phyloP scores from a whole-genome alignment of 1,140 invertebrate species.

The Zaprionus taronus region DNA sequence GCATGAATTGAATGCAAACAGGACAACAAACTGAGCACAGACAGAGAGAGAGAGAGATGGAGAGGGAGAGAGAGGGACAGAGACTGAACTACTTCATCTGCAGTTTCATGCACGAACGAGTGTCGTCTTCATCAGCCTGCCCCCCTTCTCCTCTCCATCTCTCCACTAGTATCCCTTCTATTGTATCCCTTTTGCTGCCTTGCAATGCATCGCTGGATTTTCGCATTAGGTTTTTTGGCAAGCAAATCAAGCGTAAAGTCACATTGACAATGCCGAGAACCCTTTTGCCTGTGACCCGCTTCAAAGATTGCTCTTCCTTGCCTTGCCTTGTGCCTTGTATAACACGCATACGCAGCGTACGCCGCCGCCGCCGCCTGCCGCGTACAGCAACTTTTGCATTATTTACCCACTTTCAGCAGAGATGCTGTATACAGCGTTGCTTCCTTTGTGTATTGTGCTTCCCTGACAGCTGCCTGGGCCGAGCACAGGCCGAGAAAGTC shows the following conservation, averaged over 20 bases:
- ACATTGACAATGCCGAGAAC: conserved; percentile 43
- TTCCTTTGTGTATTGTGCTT: conserved; percentile 26
- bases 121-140: conserved; percentile 17
- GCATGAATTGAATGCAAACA: conserved; percentile 70
- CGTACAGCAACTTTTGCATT: conserved; percentile 45
- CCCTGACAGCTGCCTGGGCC: background rate
- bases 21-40: background rate
- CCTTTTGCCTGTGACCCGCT: conserved; percentile 30
- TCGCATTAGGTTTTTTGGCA: conserved; percentile 26
- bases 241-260: conserved; percentile 76
- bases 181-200: conserved; percentile 42
- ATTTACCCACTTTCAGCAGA: conserved; percentile 32
- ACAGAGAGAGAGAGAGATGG: background rate
- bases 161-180: background rate
- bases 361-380: conserved; percentile 2
- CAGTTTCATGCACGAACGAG: conserved; percentile 73
- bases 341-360: conserved; percentile 52
- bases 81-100: conserved; percentile 45
- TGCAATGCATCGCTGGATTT: conserved; percentile 70
- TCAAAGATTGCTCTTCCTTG: background rate
- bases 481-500: conserved; percentile 3
- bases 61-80: background rate
- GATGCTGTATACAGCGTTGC: background rate
- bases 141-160: background rate
- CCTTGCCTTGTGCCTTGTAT: conserved; percentile 1